phyloP scores from a whole-genome alignment of 2,797 vertebrate genomes.

The Xiphorhynchus erythropygius region DNA sequence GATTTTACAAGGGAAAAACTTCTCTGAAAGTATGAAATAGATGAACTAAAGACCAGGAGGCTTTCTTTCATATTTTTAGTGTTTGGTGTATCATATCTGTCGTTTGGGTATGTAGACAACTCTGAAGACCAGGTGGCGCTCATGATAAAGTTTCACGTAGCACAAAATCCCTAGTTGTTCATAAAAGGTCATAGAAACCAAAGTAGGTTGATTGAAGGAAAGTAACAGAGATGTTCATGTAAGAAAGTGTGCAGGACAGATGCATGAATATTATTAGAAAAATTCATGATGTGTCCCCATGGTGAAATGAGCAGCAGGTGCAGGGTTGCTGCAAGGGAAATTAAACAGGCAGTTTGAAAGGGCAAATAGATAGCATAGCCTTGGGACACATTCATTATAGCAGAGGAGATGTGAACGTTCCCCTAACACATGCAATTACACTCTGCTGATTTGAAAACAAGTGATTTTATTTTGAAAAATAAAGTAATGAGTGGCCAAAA shows the following conservation, averaged over 20 bases:
- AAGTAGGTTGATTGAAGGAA: neutral
- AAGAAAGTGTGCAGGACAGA: constrained; percentile 5
- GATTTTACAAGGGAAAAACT: neutral
- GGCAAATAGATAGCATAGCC: constrained; percentile 26
- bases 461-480: constrained; percentile 21
- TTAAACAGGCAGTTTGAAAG: constrained; percentile 38
- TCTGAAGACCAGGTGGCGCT: constrained; percentile 16
- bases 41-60: neutral
- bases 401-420: neutral
- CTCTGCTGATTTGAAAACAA: constrained; percentile 36
- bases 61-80: neutral
- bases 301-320: constrained; percentile 50
- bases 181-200: constrained; percentile 16
- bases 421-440: neutral
- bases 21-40: neutral
- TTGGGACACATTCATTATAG: constrained; percentile 17
- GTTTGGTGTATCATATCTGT: neutral
- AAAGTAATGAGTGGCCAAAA: neutral
- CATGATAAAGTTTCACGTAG: neutral
- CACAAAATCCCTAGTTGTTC: neutral
- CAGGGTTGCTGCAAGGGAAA: constrained; percentile 19
- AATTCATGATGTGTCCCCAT: neutral
- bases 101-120: neutral
- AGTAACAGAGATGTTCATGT: constrained; percentile 14
- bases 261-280: constrained; percentile 32